phyloP scores from a whole-genome alignment of 1,140 invertebrate genomes.

The Archegozetes longisetosus region DNA sequence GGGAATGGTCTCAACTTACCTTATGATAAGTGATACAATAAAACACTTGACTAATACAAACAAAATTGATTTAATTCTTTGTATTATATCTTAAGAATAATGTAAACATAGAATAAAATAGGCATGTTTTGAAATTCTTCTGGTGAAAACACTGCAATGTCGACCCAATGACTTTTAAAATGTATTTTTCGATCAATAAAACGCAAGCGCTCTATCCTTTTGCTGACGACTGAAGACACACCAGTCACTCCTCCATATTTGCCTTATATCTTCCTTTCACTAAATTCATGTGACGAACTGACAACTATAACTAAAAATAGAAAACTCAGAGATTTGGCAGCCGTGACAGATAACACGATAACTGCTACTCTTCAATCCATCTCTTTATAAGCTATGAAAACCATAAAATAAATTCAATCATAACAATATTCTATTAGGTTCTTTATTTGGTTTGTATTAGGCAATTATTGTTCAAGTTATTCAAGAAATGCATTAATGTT shows the following conservation, averaged over 20 bases:
- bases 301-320: too few species aligned
- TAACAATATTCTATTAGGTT: neutral
- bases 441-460: neutral
- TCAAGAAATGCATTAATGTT: neutral
- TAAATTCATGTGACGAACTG: too few species aligned
- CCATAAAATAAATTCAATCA: neutral
- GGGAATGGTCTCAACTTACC: neutral
- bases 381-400: too few species aligned
- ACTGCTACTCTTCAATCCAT: too few species aligned
- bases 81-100: too few species aligned
- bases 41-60: neutral
- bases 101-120: too few species aligned
- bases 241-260: too few species aligned
- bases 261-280: too few species aligned
- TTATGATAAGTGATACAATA: neutral
- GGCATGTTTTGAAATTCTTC: neutral
- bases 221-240: neutral
- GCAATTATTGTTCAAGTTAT: neutral
- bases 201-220: neutral
- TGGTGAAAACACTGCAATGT: neutral
- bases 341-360: too few species aligned
- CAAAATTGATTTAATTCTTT: too few species aligned
- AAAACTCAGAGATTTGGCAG: too few species aligned
- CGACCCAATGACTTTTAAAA: conserved; percentile 2
- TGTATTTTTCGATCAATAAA: neutral